phyloP scores from a whole-genome alignment of 2,888 invertebrate species.

The Heliconius aoede region DNA sequence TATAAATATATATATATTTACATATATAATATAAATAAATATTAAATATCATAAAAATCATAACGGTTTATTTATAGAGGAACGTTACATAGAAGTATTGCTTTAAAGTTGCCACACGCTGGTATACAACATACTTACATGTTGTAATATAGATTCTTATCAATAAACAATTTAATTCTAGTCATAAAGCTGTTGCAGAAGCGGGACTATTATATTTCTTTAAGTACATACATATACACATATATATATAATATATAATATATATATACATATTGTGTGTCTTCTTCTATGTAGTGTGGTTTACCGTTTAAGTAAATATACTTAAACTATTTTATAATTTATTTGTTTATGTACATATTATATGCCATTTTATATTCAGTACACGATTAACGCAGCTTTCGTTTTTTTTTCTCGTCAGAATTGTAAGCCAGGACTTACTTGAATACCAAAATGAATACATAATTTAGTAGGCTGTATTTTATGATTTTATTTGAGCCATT shows the following conservation, averaged over 20 bases:
- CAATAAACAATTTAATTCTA: conserved; percentile 40
- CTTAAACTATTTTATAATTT: conserved; percentile 22
- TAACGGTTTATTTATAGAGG: conserved; percentile 21
- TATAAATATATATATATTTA: too few species aligned
- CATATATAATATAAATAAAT: background rate
- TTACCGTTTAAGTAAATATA: background rate
- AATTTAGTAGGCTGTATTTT: too few species aligned
- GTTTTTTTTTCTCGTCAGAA: background rate
- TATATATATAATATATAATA: too few species aligned
- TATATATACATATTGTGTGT: background rate
- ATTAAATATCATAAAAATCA: background rate
- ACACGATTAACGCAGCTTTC: background rate
- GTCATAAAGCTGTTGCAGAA: conserved; percentile 37
- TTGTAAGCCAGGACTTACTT: background rate
- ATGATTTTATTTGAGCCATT: too few species aligned
- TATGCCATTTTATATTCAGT: background rate
- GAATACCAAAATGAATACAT: background rate
- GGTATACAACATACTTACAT: conserved; percentile 33
- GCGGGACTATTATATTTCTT: conserved; percentile 25
- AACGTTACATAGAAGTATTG: conserved; percentile 36
- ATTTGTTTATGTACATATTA: conserved; percentile 4
- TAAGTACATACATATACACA: conserved; percentile 4
- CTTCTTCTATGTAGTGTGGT: background rate
- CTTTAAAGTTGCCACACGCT: conserved; percentile 31
- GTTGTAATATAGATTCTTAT: conserved; percentile 46